Conservation (phyloP, 2,113 vertebrate species). For the Benitochromis conjunctus region DNA sequence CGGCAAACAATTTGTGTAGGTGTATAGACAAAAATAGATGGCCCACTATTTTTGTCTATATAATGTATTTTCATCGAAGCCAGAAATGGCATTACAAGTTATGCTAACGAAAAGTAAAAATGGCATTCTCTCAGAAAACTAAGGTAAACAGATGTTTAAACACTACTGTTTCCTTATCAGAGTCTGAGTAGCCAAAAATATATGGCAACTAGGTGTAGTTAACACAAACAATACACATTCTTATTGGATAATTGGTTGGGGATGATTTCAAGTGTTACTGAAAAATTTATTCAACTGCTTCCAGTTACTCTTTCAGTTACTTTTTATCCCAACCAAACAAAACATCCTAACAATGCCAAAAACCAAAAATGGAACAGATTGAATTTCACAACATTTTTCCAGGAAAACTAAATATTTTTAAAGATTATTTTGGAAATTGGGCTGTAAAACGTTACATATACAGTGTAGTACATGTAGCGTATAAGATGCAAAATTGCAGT, state of each 20-base stretch:
- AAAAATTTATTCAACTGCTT: accelerated
- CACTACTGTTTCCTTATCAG: neutral
- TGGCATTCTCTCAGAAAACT: neutral
- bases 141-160: neutral
- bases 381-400: neutral
- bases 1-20: neutral
- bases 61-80: neutral
- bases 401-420: accelerated
- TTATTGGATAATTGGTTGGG: neutral
- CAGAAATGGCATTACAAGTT: neutral
- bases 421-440: neutral
- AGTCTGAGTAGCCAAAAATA: neutral
- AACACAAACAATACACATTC: neutral
- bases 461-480: neutral
- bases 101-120: neutral
- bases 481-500: neutral
- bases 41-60: neutral
- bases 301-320: neutral
- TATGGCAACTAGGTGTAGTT: neutral
- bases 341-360: neutral
- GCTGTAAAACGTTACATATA: neutral
- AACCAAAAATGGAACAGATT: neutral
- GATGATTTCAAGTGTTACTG: neutral
- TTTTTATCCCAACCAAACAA: neutral
- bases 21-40: too few relatives aligned